Evolutionary conservation across 2,888 invertebrate species (phyloP), one percentile per base, ranked within the genome.

Genomic region (Nematopogon swammerdamellus): DNA sequence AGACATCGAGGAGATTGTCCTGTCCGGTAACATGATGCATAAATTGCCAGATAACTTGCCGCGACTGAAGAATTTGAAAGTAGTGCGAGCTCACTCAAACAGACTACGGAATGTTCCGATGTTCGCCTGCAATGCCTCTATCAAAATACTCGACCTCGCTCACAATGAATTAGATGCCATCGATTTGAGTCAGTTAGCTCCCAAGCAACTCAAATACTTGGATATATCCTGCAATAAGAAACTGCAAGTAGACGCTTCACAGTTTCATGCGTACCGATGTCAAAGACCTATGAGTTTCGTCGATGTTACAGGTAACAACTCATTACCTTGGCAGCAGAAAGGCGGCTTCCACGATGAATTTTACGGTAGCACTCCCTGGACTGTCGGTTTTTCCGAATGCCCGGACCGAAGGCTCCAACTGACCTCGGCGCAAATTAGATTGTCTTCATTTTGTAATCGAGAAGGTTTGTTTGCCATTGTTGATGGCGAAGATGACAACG

Each of bases 381-480:
- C 82, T 45, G 82, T 91, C 25, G 93, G 92, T 1, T 93, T 93
- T 68, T 91, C 92, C 0, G 93, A 93, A 74, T 89, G 92, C 11
- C 86, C 92, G 0, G 92, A 92, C 29, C 84, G 82, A 55, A 82
- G 83, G 49, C 82, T 89, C 55, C 86, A 88, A 59, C 67, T 92
- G n/a, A 86, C 87, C 61, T 85, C 92, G 50, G 85, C 88, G 0
- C 92, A 92, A 71, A 82, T 92, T 47, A 82, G 92, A 49, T 76
- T 91, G 52, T 88, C 90, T 14, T 84, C 87, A 1, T 91, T 91
- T 67, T 91, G 90, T 64, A 89, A 89, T 58, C 84, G 85, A 45
- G 92, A 92, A 72, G 91, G 89, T 0, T 75, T 93, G 0, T 89
- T 92, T 61, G 92, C 92, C 18, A 84, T 93, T 58, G 92, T 93